A percentile compares a stretch with the other conserved stretches of the same genome.
These are phyloP conservation scores for Glyphotaelius pellucidus DNA, from an alignment of 2,888 invertebrate species.

Conservation along the genomic window DNA sequence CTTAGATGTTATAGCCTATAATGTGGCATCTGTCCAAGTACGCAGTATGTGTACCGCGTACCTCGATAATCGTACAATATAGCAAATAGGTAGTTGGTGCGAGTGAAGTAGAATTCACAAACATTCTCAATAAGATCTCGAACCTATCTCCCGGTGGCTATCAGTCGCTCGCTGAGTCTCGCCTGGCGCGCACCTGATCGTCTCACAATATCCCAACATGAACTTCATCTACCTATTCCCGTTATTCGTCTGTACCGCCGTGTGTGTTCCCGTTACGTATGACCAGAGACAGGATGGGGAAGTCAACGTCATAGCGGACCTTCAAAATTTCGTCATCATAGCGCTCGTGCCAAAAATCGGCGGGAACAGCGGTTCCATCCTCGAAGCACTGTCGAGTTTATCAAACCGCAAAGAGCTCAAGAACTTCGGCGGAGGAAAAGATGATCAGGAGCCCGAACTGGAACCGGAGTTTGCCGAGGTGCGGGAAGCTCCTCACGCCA, in stretches of 20 bases:
- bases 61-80: neutral
- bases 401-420: constrained; percentile 65
- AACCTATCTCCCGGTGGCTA: constrained; percentile 8
- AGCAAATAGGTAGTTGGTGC: neutral
- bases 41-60: neutral
- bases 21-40: neutral
- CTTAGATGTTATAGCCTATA: neutral
- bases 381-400: constrained; percentile 69
- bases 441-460: constrained; percentile 24
- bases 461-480: constrained; percentile 55
- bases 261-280: constrained; percentile 73
- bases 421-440: constrained; percentile 41
- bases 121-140: constrained; percentile 54
- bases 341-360: constrained; percentile 77
- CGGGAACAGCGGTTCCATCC: constrained; percentile 67
- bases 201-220: constrained; percentile 44
- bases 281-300: constrained; percentile 89
- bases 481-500: constrained; percentile 46
- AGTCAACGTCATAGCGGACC: constrained; percentile 83
- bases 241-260: constrained; percentile 70
- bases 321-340: constrained; percentile 85
- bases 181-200: constrained; percentile 33
- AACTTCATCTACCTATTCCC: constrained; percentile 55
- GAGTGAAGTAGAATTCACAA: constrained; percentile 29
- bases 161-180: constrained; percentile 60